Percentiles rank a stretch among this genome's conserved stretches.
phyloP scores from a whole-genome alignment of 2,113 vertebrate genomes.

The Sebastes schlegelii region DNA sequence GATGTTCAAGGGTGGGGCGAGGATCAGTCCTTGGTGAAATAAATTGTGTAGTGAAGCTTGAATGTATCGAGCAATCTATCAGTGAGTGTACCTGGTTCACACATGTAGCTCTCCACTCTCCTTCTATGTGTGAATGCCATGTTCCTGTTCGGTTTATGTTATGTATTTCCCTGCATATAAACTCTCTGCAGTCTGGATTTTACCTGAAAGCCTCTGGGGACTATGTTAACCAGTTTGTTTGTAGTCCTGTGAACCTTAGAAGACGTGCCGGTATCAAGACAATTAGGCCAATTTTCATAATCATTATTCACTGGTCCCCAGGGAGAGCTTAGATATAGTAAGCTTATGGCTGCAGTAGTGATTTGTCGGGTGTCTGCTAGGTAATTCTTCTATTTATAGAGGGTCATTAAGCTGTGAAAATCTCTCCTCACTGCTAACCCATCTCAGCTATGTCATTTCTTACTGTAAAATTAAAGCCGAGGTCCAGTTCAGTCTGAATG shows the following conservation, averaged over 20 bases:
- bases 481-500: conserved; percentile 73
- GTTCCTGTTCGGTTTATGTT: conserved; percentile 29
- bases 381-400: conserved; percentile 78
- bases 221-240: conserved; percentile 45
- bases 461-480: conserved; percentile 79
- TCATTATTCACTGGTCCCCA: conserved; percentile 64
- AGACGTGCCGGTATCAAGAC: conserved; percentile 43
- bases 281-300: conserved; percentile 67
- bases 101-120: conserved; percentile 82
- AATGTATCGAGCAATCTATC: conserved; percentile 80
- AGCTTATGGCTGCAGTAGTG: conserved; percentile 44
- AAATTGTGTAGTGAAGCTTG: conserved; percentile 55
- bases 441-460: conserved; percentile 72
- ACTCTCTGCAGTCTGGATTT: conserved; percentile 7
- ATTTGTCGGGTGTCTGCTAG: conserved; percentile 73
- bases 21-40: conserved; percentile 80
- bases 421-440: conserved; percentile 70
- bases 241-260: conserved; percentile 45
- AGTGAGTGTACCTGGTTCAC: conserved; percentile 86
- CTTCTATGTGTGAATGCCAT: conserved; percentile 36
- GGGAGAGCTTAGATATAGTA: conserved; percentile 51
- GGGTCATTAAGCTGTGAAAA: conserved; percentile 80
- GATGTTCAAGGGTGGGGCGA: conserved; percentile 68
- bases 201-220: conserved; percentile 23
- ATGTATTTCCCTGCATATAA: conserved; percentile 33